phyloP scores from a whole-genome alignment of 1,140 invertebrate species.

The Rhagoletis zephyria region DNA sequence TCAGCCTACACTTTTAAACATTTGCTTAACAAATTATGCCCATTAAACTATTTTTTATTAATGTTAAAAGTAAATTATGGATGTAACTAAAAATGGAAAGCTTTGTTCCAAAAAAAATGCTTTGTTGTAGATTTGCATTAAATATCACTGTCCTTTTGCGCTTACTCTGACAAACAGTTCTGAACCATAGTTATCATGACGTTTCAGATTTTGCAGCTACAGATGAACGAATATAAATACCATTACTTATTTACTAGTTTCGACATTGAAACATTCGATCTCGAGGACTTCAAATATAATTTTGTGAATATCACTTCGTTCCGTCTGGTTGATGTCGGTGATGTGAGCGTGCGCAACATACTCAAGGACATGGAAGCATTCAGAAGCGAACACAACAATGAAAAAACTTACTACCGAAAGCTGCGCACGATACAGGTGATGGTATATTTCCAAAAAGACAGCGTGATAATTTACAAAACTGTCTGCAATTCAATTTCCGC shows the following conservation, averaged over 20 bases:
- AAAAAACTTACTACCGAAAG: constrained; percentile 20
- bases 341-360: constrained; percentile 82
- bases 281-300: constrained; percentile 95
- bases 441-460: neutral
- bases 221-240: constrained; percentile 94
- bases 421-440: constrained; percentile 61
- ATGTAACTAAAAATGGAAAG: too few species aligned
- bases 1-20: too few species aligned
- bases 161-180: too few species aligned
- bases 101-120: too few species aligned
- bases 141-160: too few species aligned
- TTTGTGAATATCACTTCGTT: constrained; percentile 94
- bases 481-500: constrained; percentile 55
- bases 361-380: constrained; percentile 85
- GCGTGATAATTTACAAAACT: neutral
- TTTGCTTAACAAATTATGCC: too few species aligned
- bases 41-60: too few species aligned
- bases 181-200: neutral
- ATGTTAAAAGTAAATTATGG: too few species aligned
- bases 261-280: constrained; percentile 90
- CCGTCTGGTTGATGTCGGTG: constrained; percentile 86
- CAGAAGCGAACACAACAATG: constrained; percentile 39
- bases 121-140: too few species aligned
- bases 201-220: constrained; percentile 86
- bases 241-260: constrained; percentile 95